Percentiles rank a stretch among this genome's conserved stretches.
phyloP scores from a whole-genome alignment of 1,140 invertebrate genomes.

The Venustaconcha ellipsiformis region DNA sequence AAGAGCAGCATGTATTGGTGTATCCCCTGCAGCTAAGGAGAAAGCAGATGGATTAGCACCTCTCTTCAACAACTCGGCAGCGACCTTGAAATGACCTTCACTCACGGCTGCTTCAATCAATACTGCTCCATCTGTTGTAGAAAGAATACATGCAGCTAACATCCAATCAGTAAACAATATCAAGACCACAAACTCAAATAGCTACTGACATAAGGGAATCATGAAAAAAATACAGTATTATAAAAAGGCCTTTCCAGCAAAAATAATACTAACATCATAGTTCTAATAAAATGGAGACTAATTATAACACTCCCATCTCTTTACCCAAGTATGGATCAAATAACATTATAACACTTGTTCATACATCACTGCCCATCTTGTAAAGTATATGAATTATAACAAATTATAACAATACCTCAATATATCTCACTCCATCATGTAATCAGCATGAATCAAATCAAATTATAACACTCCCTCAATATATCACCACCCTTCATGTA shows the following conservation, averaged over 20 bases:
- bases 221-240: not conserved
- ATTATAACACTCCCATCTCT: not conserved
- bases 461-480: not conserved
- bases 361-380: too few relatives aligned
- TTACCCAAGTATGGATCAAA: too few relatives aligned
- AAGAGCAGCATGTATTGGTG: conserved; percentile 56
- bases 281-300: not conserved
- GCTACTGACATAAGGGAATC: not conserved
- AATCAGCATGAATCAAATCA: too few relatives aligned
- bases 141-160: conserved; percentile 1
- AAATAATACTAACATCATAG: not conserved
- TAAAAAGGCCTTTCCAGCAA: not conserved
- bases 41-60: conserved; percentile 39
- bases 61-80: conserved; percentile 40
- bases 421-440: too few relatives aligned
- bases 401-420: too few relatives aligned
- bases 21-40: conserved; percentile 43
- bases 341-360: too few relatives aligned
- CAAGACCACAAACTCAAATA: not conserved
- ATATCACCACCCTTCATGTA: too few relatives aligned
- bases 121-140: conserved; percentile 21
- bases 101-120: conserved; percentile 36
- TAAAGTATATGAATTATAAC: too few relatives aligned
- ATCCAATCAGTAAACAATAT: not conserved
- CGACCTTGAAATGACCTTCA: conserved; percentile 44